These are phyloP conservation scores for Laticauda laticaudata DNA, from an alignment of 2,113 vertebrate species.

Conservation along the genomic window DNA sequence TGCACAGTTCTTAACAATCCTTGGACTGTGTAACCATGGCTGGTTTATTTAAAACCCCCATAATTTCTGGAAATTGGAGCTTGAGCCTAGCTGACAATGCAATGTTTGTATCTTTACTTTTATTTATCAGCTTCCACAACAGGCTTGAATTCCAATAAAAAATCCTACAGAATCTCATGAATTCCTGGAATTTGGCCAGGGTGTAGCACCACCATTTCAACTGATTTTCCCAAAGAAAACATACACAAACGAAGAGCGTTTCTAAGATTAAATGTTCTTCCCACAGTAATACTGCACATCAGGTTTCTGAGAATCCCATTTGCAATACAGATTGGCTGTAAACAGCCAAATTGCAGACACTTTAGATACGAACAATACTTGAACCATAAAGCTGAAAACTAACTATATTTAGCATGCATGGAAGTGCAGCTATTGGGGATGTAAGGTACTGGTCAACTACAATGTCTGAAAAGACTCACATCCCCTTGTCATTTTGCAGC, in stretches of 20 bases:
- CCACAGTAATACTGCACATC: neutral
- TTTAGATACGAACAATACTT: neutral
- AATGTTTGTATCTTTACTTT: neutral
- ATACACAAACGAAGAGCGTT: neutral
- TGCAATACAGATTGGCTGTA: neutral
- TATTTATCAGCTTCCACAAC: neutral
- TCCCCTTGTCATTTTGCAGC: neutral
- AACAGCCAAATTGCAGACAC: neutral
- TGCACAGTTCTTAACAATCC: neutral
- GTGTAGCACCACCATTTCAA: neutral
- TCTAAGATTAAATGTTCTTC: neutral
- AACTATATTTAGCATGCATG: neutral
- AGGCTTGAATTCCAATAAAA: neutral
- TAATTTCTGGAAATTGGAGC: neutral
- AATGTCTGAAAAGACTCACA: neutral
- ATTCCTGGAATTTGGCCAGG: neutral
- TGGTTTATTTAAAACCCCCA: neutral
- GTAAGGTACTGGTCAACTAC: neutral
- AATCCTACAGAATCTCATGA: neutral
- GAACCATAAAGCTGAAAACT: neutral
- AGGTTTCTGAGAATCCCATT: neutral
- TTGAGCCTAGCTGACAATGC: neutral
- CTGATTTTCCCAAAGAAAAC: neutral
- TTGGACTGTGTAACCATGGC: neutral
- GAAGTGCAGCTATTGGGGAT: neutral